A percentile compares a stretch with the other conserved stretches of the same genome.
Evolutionary conservation across 2,888 invertebrate genomes (phyloP).

Genomic region (Ethmia dodecea): DNA sequence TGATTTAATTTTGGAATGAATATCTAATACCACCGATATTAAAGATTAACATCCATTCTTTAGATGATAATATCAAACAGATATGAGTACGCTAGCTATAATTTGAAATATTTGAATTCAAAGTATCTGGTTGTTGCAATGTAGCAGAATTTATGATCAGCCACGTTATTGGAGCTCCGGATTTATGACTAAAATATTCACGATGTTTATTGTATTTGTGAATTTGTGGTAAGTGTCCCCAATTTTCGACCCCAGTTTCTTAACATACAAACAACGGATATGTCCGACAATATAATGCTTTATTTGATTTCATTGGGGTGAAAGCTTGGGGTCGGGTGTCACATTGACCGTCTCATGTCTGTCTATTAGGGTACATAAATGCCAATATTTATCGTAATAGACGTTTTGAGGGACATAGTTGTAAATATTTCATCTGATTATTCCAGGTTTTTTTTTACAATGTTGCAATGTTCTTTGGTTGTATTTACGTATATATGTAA

Average conservation of each 20-base stretch:
- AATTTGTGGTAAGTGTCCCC: constrained; percentile 25
- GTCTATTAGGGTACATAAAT: constrained; percentile 50
- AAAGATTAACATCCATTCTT: no score
- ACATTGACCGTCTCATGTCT: constrained; percentile 53
- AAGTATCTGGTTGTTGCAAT: no score
- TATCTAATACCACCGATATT: no score
- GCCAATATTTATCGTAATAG: constrained; percentile 50
- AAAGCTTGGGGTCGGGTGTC: constrained; percentile 49
- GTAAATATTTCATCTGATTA: constrained; percentile 30
- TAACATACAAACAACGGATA: constrained; percentile 4
- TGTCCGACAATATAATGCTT: constrained; percentile 39
- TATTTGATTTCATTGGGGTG: constrained; percentile 50
- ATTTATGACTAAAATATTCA: constrained; percentile 2
- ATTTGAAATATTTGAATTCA: no score
- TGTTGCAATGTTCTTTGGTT: no score
- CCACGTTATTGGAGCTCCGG: no score
- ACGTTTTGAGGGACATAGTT: constrained; percentile 28
- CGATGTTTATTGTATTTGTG: constrained; percentile 7
- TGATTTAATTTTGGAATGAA: no score
- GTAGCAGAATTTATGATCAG: no score
- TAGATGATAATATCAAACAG: no score
- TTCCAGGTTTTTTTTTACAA: no score
- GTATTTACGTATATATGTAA: no score
- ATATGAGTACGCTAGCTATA: no score
- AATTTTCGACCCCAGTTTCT: constrained; percentile 14